Base-by-base conservation (phyloP, 2,888 invertebrate species). In the Ligdia adustata region DNA sequence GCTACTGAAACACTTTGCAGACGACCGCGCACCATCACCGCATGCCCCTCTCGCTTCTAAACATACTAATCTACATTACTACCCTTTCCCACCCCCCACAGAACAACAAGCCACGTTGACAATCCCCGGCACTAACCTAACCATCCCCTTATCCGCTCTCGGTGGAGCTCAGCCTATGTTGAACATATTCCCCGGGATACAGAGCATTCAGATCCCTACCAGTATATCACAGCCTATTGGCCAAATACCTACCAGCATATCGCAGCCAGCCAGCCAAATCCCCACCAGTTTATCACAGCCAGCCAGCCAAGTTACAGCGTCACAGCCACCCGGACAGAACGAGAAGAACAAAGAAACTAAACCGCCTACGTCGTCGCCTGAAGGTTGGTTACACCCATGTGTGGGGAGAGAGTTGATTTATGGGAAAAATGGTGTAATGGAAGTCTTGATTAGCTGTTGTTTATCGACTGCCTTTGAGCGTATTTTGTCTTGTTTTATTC, bases 61-160 rank as follows among this genome's bases (percentile, higher is more conserved):
- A 60, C 83, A 75, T 84, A 89, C 89, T 89, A 89, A 89, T 88
- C 69, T 75, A 64, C 82, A 78, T 82, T 80, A 74, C 76, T 76
- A 69, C 53, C 67, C 64, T 62, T 53, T 32, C 60, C 53, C 39
- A 7, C 27, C 22, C 5, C 49, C 33, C 76, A 79, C 88, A 89
- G 90, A 90, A 67, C 90, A 89, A 67, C 87, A 85, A 75, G 87
- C 92, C 57, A 86, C 92, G 53, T 80, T 93, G 64, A 91, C 91
- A 39, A 92, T 93, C 64, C 92, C 93, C 45, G 93, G 93, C 72
- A 93, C 93, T 67, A 93, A 93, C 80, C 86, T 93, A 62, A 85
- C 91, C 69, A 91, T 93, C 62, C 93, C 93, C 40, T 64, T 91
- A 68, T 83, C 82, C 72, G 87, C 89, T 59, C 69, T 90, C 69